Base-by-base conservation (phyloP, 2,888 invertebrate genomes). In the Bruchidius siliquastri region DNA sequence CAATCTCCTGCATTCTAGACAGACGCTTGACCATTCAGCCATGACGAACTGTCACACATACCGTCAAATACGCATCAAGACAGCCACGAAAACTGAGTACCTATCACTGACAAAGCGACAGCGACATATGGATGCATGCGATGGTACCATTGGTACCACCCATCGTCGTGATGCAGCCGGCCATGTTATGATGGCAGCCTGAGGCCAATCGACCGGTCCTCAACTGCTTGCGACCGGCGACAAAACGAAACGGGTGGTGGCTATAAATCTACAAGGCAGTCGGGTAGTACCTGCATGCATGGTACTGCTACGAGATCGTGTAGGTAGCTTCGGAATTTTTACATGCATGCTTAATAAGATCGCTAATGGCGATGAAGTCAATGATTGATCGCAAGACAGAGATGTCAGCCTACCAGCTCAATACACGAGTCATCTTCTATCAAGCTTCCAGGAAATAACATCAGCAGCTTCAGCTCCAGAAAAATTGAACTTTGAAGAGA, bases 141-240 rank as follows among this genome's bases (percentile, higher is more conserved):
- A n/a, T n/a, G n/a, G n/a, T n/a, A n/a, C n/a, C n/a, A n/a, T n/a
- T 20, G 73, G 73, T 72, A 73, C 73, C 75, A 69, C 75, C 75
- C 75, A 75, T 49, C 49, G 73, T 70, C 32, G 71, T 49, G 71
- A 71, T 72, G 71, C 21, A 73, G 71, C 68, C 74, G 70, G 74
- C 73, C 71, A 73, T 73, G 73, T 73, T 75, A 69, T 67, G 49
- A 13, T 49, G 49, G 49, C 18, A 1, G 49, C 49, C 49, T 49
- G 49, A 49, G 49, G 49, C 49, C 49, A 49, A 49, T 49, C 49
- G 13, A 80, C 79, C 80, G 80, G 80, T 80, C 80, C 78, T 77
- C 76, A 26, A 26, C 26, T 26, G 2, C 26, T 4, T 26, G 8
- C 26, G n/a, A 30, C 8, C 30, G 30, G 8, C 30, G 49, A 49